A percentile compares a stretch with the other conserved stretches of the same genome.
Evolutionary conservation across 2,888 invertebrate genomes (phyloP).

Genomic region (Hirtodrosophila duncani): DNA sequence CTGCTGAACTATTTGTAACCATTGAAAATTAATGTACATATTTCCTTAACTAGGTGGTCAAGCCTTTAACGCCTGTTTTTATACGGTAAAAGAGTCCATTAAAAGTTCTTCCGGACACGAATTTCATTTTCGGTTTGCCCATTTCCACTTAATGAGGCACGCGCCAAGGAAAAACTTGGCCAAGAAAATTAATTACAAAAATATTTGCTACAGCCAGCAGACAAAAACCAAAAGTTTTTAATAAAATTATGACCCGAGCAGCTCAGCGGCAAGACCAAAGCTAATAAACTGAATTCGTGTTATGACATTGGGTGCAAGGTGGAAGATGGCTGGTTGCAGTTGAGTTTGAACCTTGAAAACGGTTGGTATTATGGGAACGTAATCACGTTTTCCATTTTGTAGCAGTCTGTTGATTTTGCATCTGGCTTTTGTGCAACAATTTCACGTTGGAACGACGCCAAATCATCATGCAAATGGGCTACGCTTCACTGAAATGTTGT

Average conservation of each 20-base stretch:
- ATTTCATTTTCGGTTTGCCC: conserved; percentile 21
- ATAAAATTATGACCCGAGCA: conserved; percentile 36
- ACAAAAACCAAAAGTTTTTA: conserved; percentile 32
- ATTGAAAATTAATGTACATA: no score
- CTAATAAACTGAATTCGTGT: conserved; percentile 34
- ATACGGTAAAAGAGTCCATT: no score
- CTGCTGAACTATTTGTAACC: no score
- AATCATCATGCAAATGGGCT: conserved; percentile 57
- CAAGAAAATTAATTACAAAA: conserved; percentile 39
- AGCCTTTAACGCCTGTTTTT: no score
- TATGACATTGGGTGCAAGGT: conserved; percentile 14
- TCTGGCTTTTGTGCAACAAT: no score
- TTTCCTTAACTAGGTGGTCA: no score
- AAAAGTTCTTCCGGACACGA: conserved; percentile 38
- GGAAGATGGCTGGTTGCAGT: no score
- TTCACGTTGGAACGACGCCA: conserved; percentile 15
- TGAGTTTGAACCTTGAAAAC: no score
- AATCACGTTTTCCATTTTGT: no score
- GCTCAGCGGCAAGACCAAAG: conserved; percentile 2
- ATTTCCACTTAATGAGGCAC: conserved; percentile 48
- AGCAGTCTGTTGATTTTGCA: no score
- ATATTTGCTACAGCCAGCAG: background rate
- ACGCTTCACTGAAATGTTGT: conserved; percentile 24
- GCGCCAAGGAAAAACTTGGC: conserved; percentile 20
- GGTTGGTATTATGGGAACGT: no score